Conservation (phyloP, 2,797 vertebrate genomes). For the Melanotaenia parkinsoni region DNA sequence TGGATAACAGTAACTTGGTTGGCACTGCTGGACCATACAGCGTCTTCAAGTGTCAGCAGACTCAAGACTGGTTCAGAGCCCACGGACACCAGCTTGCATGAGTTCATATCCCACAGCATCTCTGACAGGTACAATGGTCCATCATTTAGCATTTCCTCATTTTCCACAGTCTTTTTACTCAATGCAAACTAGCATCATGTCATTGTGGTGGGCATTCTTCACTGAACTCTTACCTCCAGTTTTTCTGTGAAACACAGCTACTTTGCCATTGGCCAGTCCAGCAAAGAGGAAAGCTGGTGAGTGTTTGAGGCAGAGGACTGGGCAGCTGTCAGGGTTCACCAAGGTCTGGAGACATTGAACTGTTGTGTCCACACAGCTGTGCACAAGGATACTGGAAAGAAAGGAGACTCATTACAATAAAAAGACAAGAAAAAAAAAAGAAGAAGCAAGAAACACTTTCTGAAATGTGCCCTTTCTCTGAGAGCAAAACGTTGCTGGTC, state of each 20-base stretch:
- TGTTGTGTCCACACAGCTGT: constrained; percentile 87
- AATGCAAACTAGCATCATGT: neutral
- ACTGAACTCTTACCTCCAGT: constrained; percentile 71
- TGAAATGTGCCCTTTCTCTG: too few relatives aligned
- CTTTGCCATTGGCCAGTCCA: constrained; percentile 86
- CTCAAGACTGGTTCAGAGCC: constrained; percentile 81
- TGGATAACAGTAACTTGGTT: constrained; percentile 87
- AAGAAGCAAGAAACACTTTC: neutral
- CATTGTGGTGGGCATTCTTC: neutral
- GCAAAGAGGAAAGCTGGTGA: constrained; percentile 83
- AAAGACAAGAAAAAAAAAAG: neutral
- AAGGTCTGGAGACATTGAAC: constrained; percentile 86
- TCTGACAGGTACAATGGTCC: constrained; percentile 56
- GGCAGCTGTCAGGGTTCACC: constrained; percentile 78
- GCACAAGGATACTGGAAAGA: constrained; percentile 84
- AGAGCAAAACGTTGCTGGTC: too few relatives aligned
- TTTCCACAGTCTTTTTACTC: constrained; percentile 1
- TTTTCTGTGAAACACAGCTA: constrained; percentile 84
- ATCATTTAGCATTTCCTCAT: neutral
- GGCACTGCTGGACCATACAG: constrained; percentile 89
- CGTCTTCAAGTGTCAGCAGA: constrained; percentile 86
- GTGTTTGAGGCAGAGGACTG: constrained; percentile 85
- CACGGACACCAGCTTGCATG: constrained; percentile 77
- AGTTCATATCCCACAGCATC: constrained; percentile 82
- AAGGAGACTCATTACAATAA: neutral